A percentile compares a stretch with the other conserved stretches of the same genome.
phyloP scores from a whole-genome alignment of 2,888 invertebrate genomes.

The Lycia hirtaria region DNA sequence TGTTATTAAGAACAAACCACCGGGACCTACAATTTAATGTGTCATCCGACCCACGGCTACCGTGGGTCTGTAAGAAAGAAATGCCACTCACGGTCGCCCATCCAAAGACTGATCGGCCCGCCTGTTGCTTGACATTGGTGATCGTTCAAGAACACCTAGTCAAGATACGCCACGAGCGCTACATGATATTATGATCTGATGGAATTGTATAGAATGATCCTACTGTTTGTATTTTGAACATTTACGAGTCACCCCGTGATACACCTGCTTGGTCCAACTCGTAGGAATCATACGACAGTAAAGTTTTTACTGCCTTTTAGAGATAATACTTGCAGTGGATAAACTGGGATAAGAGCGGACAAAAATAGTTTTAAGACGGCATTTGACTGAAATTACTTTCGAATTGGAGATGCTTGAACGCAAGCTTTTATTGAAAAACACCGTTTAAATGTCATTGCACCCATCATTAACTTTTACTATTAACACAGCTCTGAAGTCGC shows the following conservation, averaged over 20 bases:
- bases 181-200: not conserved
- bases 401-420: too few relatives aligned
- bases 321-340: slow-evolving; percentile 6
- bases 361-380: slow-evolving; percentile 2
- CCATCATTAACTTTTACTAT: too few relatives aligned
- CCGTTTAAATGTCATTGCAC: not conserved
- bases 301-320: slow-evolving; percentile 53
- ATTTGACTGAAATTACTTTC: slow-evolving; percentile 1
- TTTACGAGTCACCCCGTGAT: slow-evolving; percentile 11
- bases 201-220: not conserved
- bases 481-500: too few relatives aligned
- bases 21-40: too few relatives aligned
- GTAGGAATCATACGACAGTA: slow-evolving; percentile 66
- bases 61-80: too few relatives aligned
- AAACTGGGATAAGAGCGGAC: not conserved
- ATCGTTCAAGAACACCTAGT: too few relatives aligned
- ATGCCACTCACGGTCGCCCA: too few relatives aligned
- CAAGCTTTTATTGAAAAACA: not conserved
- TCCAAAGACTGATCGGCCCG: too few relatives aligned
- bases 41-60: too few relatives aligned
- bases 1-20: too few relatives aligned
- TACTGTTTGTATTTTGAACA: slow-evolving; percentile 8
- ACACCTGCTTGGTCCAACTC: slow-evolving; percentile 34
- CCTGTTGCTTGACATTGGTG: too few relatives aligned
- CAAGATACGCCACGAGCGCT: too few relatives aligned